A percentile compares a stretch with the other conserved stretches of the same genome.
These are phyloP conservation scores for Micromesistius poutassou DNA, from an alignment of 2,797 vertebrate genomes.

Conservation along the genomic window DNA sequence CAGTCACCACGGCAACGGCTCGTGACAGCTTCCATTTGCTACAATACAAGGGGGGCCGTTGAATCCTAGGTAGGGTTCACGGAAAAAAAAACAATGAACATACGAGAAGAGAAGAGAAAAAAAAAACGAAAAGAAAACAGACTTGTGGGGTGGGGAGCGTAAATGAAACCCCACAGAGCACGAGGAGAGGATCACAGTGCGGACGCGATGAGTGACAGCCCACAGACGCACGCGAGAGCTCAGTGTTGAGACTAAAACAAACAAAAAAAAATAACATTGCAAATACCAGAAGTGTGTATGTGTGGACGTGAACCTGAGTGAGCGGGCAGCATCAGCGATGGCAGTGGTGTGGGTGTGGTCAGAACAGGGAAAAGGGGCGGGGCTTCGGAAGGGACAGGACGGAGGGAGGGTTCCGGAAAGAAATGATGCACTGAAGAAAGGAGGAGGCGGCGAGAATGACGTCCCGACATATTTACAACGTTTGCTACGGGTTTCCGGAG, in stretches of 20 bases:
- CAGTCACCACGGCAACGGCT: slow-evolving; percentile 43
- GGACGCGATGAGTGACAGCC: slow-evolving; percentile 12
- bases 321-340: slow-evolving; percentile 23
- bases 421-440: slow-evolving; percentile 13
- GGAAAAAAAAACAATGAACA: slow-evolving; percentile 10
- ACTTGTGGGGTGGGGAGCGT: neutral
- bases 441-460: slow-evolving; percentile 34
- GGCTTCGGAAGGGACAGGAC: slow-evolving; percentile 29
- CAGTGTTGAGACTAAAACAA: neutral
- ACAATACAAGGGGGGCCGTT: slow-evolving; percentile 11
- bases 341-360: slow-evolving; percentile 27
- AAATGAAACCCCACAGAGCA: slow-evolving; percentile 33
- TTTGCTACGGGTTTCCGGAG: slow-evolving; percentile 71
- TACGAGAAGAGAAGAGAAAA: neutral
- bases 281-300: neutral
- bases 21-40: slow-evolving; percentile 22
- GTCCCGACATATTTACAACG: slow-evolving; percentile 68
- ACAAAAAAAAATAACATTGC: neutral
- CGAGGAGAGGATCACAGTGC: slow-evolving; percentile 56
- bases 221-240: neutral
- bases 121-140: neutral
- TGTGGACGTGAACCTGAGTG: slow-evolving; percentile 1
- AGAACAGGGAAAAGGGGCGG: neutral
- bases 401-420: slow-evolving; percentile 19
- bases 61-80: neutral